Evolutionary conservation across 2,888 invertebrate genomes (phyloP).

Genomic region (Scaptomyza flava): DNA sequence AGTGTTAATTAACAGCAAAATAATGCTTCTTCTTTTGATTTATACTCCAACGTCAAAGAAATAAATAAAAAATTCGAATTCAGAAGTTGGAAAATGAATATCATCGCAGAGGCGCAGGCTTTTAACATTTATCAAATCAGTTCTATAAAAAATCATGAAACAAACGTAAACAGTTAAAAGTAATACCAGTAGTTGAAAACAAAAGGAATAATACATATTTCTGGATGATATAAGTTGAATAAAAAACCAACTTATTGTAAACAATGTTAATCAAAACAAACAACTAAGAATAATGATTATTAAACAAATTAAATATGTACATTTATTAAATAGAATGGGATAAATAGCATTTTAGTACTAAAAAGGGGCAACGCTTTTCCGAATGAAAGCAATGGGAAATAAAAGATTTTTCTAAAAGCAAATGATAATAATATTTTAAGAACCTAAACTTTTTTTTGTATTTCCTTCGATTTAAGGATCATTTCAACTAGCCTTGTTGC

Average conservation of each 20-base stretch:
- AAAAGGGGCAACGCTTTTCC: not conserved
- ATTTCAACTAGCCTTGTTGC: not conserved
- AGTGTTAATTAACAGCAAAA: conserved; percentile 24
- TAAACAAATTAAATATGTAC: not conserved
- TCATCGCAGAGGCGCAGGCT: too few species aligned
- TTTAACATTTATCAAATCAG: too few species aligned
- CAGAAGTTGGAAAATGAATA: too few species aligned
- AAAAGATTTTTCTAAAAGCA: too few species aligned
- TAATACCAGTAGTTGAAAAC: not conserved
- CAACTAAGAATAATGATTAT: not conserved
- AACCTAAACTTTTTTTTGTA: too few species aligned
- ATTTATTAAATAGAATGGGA: not conserved
- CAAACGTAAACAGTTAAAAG: not conserved
- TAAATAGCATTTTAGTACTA: not conserved
- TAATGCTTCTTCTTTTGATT: not conserved
- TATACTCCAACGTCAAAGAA: not conserved
- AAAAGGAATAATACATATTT: not conserved
- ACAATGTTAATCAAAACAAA: conserved; percentile 5
- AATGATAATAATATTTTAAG: too few species aligned
- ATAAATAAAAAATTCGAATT: not conserved
- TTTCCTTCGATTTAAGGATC: too few species aligned
- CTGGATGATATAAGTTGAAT: not conserved
- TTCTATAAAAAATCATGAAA: not conserved
- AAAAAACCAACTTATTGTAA: not conserved
- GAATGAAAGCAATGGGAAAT: not conserved